Percentiles rank a stretch among this genome's conserved stretches.
These are phyloP conservation scores for Morpho deidamia DNA, from an alignment of 2,888 invertebrate genomes.

Conservation along the genomic window DNA sequence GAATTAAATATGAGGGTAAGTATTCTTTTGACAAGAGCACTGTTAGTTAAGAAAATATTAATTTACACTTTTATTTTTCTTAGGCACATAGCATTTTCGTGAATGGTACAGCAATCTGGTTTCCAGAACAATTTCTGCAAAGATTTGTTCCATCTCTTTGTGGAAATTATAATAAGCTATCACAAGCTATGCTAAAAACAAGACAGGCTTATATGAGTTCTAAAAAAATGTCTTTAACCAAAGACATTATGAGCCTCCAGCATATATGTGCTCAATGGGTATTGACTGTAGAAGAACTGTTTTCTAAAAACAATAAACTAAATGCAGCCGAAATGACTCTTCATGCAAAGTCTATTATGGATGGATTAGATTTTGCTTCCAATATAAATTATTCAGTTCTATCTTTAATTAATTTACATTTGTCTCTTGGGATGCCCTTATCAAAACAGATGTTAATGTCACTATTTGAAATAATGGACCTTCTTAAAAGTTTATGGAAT, in stretches of 20 bases:
- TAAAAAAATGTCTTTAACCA: conserved; percentile 78
- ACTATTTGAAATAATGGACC: conserved; percentile 89
- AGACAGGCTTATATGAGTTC: conserved; percentile 77
- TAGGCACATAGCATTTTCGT: conserved; percentile 88
- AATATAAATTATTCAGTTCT: conserved; percentile 75
- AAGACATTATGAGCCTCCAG: conserved; percentile 77
- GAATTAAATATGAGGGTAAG: conserved; percentile 87
- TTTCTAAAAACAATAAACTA: conserved; percentile 52
- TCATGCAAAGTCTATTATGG: conserved; percentile 58
- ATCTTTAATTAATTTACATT: conserved; percentile 82
- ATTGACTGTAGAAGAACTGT: conserved; percentile 54
- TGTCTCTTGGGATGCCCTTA: conserved; percentile 85
- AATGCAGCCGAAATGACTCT: conserved; percentile 65
- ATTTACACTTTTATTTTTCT: conserved; percentile 26
- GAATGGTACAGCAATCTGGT: conserved; percentile 89
- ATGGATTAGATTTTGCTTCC: conserved; percentile 84
- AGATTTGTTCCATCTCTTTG: conserved; percentile 79
- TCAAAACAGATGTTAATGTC: conserved; percentile 85
- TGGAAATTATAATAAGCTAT: conserved; percentile 67
- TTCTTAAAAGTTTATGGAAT: conserved; percentile 86
- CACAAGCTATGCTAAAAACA: conserved; percentile 62
- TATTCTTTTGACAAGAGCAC: conserved; percentile 3
- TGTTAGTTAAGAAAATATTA: not conserved
- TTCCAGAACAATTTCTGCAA: conserved; percentile 88
- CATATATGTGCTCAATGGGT: conserved; percentile 55